Conservation (phyloP, 2,888 invertebrate genomes). For the Homarus gammarus region DNA sequence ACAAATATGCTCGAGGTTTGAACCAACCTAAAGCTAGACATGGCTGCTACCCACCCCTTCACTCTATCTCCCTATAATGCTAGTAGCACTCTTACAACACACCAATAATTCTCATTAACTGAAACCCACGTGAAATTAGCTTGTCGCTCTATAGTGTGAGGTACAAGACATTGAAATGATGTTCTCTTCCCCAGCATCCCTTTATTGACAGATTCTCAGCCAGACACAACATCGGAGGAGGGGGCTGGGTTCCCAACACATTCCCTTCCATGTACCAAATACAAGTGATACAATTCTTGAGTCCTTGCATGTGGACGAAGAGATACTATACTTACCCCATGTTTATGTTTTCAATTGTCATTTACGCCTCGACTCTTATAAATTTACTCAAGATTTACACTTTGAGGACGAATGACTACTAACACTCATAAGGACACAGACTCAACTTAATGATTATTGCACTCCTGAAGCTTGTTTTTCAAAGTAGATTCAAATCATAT, state of each 20-base stretch:
- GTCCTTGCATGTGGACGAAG: neutral
- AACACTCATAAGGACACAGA: slow-evolving; percentile 59
- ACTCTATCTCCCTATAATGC: neutral
- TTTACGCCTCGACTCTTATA: slow-evolving; percentile 66
- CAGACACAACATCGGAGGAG: slow-evolving; percentile 40
- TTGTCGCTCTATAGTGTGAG: neutral
- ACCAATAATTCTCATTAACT: too few species aligned
- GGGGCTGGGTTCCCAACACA: slow-evolving; percentile 77
- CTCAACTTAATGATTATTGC: slow-evolving; percentile 64
- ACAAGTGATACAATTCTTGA: neutral
- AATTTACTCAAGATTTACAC: slow-evolving; percentile 46
- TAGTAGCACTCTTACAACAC: neutral
- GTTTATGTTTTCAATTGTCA: slow-evolving; percentile 76
- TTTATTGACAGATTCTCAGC: slow-evolving; percentile 48
- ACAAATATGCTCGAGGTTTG: neutral
- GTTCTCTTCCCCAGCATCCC: slow-evolving; percentile 46
- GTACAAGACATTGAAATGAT: slow-evolving; percentile 3
- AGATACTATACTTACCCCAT: slow-evolving; percentile 73
- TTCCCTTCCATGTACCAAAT: neutral
- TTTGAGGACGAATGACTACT: slow-evolving; percentile 59
- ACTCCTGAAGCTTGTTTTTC: slow-evolving; percentile 16
- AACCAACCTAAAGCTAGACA: neutral
- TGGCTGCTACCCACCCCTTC: neutral
- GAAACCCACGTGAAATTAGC: too few species aligned
- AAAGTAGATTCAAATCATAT: neutral